Evolutionary conservation across 2,888 invertebrate species (phyloP), one percentile per base, ranked within the genome.

Genomic region (Andrena haemorrhoa): DNA sequence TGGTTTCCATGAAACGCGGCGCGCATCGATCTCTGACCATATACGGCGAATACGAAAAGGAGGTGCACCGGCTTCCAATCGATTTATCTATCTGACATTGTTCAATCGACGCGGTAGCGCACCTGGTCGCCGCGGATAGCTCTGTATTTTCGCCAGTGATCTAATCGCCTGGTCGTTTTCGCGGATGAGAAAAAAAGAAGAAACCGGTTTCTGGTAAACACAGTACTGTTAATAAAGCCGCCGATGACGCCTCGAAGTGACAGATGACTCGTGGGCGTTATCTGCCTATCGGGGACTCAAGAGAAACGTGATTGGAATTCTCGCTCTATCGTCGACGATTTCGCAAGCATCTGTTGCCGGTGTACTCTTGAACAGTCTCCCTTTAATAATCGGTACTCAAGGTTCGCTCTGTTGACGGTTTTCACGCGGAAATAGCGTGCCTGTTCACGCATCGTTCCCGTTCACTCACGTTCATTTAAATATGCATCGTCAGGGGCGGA

Each of bases 81-180:
- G 51, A 51, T n/a, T 51, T 51, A 51, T 51, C 51, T 51, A 51
- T 51, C 51, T 51, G n/a, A 20, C n/a, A 20, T 51, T 51, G 51
- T 51, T 51, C 20, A 8, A 2, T 10, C 1, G 20, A 31, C n/a
- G 12, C 66, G 16, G 23, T 5, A 12, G 31, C 29, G 29, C n/a
- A 60, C n/a, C 53, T 66, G 47, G 20, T 31, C 12, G 47, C 7
- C 0, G 10, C 20, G 10, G 78, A 82, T 82, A 78, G 49, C 66
- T 69, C 51, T 47, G 53, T 90, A 90, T 90, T 90, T 89, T 88
- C 81, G 77, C 71, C 65, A 68, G 76, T 88, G 90, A 90, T 82
- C 86, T 86, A 90, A 90, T 65, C 84, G 79, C 61, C 26, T 29
- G 76, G 49, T 41, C n/a, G 63, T 78, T 74, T 79, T 88, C 58